These are phyloP conservation scores for Delphinapterus leucas DNA, from an alignment of 2,113 vertebrate species.

Conservation along the genomic window DNA sequence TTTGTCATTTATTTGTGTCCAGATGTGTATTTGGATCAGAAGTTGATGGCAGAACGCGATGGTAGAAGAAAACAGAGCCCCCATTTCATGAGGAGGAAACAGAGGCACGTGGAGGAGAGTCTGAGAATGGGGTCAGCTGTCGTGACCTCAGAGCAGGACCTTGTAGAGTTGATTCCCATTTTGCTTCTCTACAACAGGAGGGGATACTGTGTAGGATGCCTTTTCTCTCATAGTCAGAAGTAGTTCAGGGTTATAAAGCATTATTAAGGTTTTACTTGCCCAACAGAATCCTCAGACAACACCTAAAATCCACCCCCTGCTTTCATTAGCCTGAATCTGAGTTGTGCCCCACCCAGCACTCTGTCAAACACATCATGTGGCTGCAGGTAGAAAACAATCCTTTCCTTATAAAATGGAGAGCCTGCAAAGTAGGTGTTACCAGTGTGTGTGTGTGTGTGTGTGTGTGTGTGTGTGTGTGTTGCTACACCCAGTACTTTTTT, in stretches of 20 bases:
- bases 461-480: background rate
- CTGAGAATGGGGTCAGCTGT: too few species aligned
- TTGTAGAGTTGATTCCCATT: background rate
- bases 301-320: background rate
- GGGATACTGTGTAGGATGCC: too few species aligned
- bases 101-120: background rate
- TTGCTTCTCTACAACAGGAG: background rate
- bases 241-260: background rate
- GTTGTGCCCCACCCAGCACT: background rate
- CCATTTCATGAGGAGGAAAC: background rate
- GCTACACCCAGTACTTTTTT: background rate
- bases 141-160: background rate
- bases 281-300: background rate
- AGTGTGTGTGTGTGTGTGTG: background rate
- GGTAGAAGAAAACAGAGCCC: background rate
- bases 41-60: background rate
- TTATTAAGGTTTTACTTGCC: background rate
- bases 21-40: background rate
- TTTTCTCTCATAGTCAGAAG: background rate
- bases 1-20: background rate
- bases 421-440: background rate
- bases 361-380: background rate
- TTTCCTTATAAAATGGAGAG: background rate
- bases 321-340: background rate
- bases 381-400: background rate